Percentiles rank a stretch among this genome's conserved stretches.
phyloP scores from a whole-genome alignment of 1,140 invertebrate genomes.

The Cydia pomonella region DNA sequence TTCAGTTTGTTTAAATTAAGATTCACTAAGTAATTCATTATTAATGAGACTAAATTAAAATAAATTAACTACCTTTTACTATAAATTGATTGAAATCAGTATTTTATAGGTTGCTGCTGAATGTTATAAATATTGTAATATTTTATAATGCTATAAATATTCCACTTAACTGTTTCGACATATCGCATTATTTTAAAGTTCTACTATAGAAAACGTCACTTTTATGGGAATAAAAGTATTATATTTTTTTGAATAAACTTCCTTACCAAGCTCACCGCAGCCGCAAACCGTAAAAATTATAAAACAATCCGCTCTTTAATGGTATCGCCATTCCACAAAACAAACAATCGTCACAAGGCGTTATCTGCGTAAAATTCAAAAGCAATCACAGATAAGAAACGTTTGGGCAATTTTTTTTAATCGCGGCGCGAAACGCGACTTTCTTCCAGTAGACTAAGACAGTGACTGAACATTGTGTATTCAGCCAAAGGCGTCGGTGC shows the following conservation, averaged over 20 bases:
- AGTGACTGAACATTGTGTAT: slow-evolving; percentile 28
- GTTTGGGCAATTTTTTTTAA: slow-evolving; percentile 2
- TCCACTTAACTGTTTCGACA: background rate
- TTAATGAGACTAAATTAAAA: slow-evolving; percentile 1
- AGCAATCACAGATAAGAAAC: slow-evolving; percentile 33
- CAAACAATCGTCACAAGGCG: slow-evolving; percentile 53
- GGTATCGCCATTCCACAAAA: slow-evolving; percentile 50
- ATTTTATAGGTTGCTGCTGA: background rate
- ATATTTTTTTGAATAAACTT: slow-evolving; percentile 44
- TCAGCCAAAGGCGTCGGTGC: slow-evolving; percentile 11
- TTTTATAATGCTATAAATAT: background rate
- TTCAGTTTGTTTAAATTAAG: background rate
- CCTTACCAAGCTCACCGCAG: slow-evolving; percentile 52
- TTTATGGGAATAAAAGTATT: slow-evolving; percentile 29
- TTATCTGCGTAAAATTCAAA: slow-evolving; percentile 41
- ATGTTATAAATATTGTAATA: background rate
- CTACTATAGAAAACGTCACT: background rate
- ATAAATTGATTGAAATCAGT: background rate
- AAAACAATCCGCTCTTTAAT: slow-evolving; percentile 35
- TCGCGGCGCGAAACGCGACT: slow-evolving; percentile 19
- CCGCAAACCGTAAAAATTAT: slow-evolving; percentile 59
- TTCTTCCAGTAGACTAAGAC: slow-evolving; percentile 20
- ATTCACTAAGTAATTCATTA: background rate
- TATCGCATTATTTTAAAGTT: background rate
- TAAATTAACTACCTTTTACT: background rate